Conservation (phyloP, 2,888 invertebrate species). For the Strigamia crassipes region DNA sequence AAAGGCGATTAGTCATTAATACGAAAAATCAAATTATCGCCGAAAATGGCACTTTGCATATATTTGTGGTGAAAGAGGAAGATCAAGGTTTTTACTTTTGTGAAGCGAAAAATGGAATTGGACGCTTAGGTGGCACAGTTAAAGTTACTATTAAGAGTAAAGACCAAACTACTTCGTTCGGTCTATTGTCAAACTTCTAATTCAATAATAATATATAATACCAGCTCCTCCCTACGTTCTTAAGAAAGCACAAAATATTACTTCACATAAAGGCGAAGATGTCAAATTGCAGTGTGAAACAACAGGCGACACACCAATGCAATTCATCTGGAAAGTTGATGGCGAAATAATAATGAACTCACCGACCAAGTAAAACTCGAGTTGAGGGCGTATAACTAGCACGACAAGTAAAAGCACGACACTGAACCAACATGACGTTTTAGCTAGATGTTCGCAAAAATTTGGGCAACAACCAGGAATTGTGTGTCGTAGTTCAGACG, state of each 20-base stretch:
- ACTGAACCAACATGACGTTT: no score
- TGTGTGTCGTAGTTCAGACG: no score
- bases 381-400: no score
- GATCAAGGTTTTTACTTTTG: conserved; percentile 50
- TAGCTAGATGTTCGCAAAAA: no score
- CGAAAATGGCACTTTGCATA: conserved; percentile 49
- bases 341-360: not conserved
- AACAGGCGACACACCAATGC: conserved; percentile 58
- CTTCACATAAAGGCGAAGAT: conserved; percentile 55
- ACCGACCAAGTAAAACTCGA: not conserved
- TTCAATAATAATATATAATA: not conserved
- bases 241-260: conserved; percentile 53
- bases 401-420: no score
- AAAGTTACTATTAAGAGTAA: conserved; percentile 17
- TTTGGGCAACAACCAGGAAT: no score
- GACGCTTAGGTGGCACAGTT: conserved; percentile 26
- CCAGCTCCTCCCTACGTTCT: not conserved
- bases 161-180: no score
- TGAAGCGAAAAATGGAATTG: conserved; percentile 50
- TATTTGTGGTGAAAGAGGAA: conserved; percentile 47
- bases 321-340: conserved; percentile 56
- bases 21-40: not conserved
- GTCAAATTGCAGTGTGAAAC: conserved; percentile 58
- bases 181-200: not conserved
- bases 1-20: not conserved